phyloP scores from a whole-genome alignment of 37 sponge, comb jelly and placozoan species.

The Theonella swinhoei region DNA sequence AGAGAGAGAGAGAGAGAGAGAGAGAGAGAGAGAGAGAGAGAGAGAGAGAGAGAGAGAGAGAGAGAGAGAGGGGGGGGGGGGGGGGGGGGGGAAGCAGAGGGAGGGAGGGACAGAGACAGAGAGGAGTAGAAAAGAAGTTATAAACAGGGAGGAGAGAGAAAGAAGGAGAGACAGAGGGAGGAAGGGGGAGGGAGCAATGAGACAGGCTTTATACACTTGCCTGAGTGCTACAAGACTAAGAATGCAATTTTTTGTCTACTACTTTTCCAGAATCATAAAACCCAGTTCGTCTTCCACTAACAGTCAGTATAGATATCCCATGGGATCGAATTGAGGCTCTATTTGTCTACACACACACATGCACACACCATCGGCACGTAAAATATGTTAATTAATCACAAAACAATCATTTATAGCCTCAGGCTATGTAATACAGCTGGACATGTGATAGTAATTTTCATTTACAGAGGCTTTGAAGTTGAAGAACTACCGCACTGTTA shows the following conservation, averaged over 20 bases:
- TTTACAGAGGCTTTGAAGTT: too few relatives aligned
- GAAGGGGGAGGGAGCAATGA: slow-evolving; percentile 23
- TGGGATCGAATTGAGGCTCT: too few relatives aligned
- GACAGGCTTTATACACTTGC: neutral
- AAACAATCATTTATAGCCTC: too few relatives aligned
- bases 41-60: slow-evolving; percentile 1
- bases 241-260: neutral
- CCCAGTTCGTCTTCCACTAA: neutral
- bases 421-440: too few relatives aligned
- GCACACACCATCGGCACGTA: too few relatives aligned
- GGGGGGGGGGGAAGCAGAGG: neutral
- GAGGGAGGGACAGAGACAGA: neutral
- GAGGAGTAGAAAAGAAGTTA: neutral
- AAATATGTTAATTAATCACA: too few relatives aligned
- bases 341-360: too few relatives aligned
- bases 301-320: neutral
- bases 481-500: too few relatives aligned
- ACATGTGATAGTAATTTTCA: too few relatives aligned
- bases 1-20: neutral
- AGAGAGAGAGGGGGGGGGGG: neutral
- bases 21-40: neutral
- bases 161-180: too few relatives aligned
- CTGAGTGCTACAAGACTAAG: neutral
- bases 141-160: neutral
- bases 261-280: neutral